A percentile compares a stretch with the other conserved stretches of the same genome.
phyloP scores from a whole-genome alignment of 2,113 vertebrate species.

The Antechinus flavipes region DNA sequence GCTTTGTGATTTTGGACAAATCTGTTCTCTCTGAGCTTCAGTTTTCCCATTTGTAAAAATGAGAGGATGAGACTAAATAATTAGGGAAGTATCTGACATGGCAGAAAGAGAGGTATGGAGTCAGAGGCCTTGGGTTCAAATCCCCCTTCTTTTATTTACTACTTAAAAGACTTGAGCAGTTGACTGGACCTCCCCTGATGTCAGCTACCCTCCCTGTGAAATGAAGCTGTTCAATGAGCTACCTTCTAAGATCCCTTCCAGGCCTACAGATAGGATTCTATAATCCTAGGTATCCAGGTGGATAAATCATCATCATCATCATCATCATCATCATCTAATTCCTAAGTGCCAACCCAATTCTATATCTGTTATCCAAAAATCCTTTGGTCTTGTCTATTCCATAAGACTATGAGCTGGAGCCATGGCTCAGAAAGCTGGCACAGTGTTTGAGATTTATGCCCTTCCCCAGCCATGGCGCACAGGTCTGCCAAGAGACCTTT shows the following conservation, averaged over 20 bases:
- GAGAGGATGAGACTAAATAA: background rate
- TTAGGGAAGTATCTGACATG: background rate
- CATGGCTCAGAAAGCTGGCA: background rate
- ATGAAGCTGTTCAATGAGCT: background rate
- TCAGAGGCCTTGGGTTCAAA: background rate
- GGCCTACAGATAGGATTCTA: background rate
- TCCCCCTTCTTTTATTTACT: background rate
- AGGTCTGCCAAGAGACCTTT: background rate
- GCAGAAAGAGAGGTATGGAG: background rate
- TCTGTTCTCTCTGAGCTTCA: background rate
- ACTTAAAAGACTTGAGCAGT: background rate
- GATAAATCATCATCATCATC: background rate
- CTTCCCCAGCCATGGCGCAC: accelerated
- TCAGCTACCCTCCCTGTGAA: background rate
- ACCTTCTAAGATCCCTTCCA: background rate
- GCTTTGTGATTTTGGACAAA: background rate
- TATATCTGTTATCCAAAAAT: background rate
- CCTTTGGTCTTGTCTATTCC: background rate
- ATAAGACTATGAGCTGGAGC: background rate
- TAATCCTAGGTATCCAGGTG: background rate
- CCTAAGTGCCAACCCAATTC: background rate
- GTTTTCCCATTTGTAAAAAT: background rate
- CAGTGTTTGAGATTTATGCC: conserved; percentile 23
- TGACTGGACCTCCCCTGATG: background rate
- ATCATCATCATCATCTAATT: background rate